These are phyloP conservation scores for Tolmerus cingulatus DNA, from an alignment of 2,888 invertebrate species.

Conservation along the genomic window DNA sequence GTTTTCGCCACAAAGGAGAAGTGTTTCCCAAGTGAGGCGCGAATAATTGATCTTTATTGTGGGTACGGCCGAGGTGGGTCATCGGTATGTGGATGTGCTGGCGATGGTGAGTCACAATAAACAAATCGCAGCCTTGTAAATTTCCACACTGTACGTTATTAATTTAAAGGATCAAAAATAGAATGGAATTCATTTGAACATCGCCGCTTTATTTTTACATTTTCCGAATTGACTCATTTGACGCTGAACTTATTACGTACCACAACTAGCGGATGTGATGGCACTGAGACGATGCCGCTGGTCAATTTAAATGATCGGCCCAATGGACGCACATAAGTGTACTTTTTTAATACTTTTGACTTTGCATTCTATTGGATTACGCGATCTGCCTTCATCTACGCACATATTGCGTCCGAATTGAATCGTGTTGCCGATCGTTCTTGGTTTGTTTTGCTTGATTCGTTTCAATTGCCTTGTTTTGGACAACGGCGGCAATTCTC, in stretches of 20 bases:
- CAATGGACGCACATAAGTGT: not conserved
- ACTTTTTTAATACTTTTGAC: not conserved
- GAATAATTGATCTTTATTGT: not conserved
- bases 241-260: not conserved
- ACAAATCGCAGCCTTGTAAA: slow-evolving; percentile 7
- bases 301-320: not conserved
- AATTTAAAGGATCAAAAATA: slow-evolving; percentile 1
- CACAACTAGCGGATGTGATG: not conserved
- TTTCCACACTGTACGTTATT: not conserved
- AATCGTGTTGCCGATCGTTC: not conserved
- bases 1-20: not conserved
- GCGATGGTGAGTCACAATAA: not conserved
- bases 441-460: slow-evolving; percentile 5
- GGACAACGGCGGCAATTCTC: slow-evolving; percentile 7
- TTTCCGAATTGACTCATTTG: not conserved
- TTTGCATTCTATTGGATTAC: not conserved
- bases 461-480: slow-evolving; percentile 32
- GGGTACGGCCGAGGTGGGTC: not conserved
- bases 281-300: not conserved
- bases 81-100: slow-evolving; percentile 8
- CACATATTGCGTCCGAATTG: not conserved
- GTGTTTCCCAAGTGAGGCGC: not conserved
- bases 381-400: not conserved
- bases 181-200: not conserved
- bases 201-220: not conserved